phyloP scores from a whole-genome alignment of 35 echinoderm and acorn worm species.

The Stichopus chloronotus region DNA sequence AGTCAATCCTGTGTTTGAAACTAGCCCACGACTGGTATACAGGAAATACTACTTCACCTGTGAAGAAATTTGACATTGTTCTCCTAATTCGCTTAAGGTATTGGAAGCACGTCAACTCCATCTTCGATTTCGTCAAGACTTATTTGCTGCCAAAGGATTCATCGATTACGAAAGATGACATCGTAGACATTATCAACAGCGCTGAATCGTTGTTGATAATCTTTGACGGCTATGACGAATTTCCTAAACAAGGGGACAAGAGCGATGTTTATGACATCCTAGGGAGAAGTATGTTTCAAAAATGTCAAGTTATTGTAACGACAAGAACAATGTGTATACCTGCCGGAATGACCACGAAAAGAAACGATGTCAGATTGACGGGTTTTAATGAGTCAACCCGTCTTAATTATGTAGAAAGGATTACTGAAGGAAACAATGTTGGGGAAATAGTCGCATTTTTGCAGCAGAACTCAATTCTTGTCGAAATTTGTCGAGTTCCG shows the following conservation, averaged over 20 bases:
- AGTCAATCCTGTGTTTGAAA: neutral
- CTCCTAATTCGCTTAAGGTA: neutral
- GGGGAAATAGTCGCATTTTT: neutral
- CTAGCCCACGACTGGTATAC: slow-evolving; percentile 23
- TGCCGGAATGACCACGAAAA: neutral
- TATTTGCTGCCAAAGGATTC: neutral
- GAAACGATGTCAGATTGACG: neutral
- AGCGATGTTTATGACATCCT: neutral
- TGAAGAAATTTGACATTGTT: slow-evolving; percentile 11
- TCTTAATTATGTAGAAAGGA: neutral
- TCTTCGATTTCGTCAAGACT: neutral
- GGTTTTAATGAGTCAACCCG: neutral
- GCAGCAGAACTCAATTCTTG: neutral
- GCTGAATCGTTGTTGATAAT: neutral
- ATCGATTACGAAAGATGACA: neutral
- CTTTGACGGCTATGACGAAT: slow-evolving; percentile 33
- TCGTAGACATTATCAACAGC: neutral
- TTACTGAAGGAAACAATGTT: neutral
- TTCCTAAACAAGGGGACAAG: neutral
- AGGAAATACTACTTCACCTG: neutral
- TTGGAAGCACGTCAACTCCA: neutral
- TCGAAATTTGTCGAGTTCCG: neutral
- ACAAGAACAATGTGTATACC: neutral
- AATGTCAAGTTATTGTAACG: neutral
- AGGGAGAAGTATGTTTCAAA: slow-evolving; percentile 16